Base-by-base conservation (phyloP, 2,113 vertebrate genomes). In the Perognathus longimembris region DNA sequence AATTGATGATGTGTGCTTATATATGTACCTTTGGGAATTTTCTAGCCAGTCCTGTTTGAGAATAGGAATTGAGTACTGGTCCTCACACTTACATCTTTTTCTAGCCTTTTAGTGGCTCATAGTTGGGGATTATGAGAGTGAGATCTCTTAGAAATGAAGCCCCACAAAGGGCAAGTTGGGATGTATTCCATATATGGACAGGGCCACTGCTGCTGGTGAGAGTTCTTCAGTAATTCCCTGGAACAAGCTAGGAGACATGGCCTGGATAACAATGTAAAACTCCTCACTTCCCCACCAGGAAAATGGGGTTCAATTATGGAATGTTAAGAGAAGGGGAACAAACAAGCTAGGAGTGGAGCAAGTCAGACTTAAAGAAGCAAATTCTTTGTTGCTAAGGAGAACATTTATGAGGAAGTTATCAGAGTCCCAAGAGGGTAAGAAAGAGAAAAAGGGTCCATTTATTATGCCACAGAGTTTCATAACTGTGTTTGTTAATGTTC, bases 41-140 rank as follows among this genome's bases (percentile, higher is more conserved):
- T 69, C 73, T 18, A 10, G n/a, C 9, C 73, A n/a, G 20, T 26
- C 8, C 26, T 81, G 42, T 78, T 57, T 88, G 21, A 87, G 61
- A 90, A 54, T 34, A 40, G 50, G n/a, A 28, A 89, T 71, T 74
- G 67, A 80, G 38, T 69, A 15, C 59, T 54, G 70, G 74, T 45
- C 66, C 20, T 5, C 42, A 21, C 57, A 24, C 75, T 90, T 80
- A 80, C 50, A 79, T 92, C 11, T 76, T 87, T 88, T 85, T 64
- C 76, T 91, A 86, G 74, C 63, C 63, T 93, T 90, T 64, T 17
- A 84, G 28, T 89, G 50, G 76, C 87, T 92, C 67, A 74, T 38
- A 50, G 67, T 77, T 86, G 85, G 22, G 70, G 26, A 36, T 91
- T 54, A 3, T 50, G n/a, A 94, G 74, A 94, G 32, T 73, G 85